Conservation (phyloP, 1,140 invertebrate species). For the Macrobrachium rosenbergii region DNA sequence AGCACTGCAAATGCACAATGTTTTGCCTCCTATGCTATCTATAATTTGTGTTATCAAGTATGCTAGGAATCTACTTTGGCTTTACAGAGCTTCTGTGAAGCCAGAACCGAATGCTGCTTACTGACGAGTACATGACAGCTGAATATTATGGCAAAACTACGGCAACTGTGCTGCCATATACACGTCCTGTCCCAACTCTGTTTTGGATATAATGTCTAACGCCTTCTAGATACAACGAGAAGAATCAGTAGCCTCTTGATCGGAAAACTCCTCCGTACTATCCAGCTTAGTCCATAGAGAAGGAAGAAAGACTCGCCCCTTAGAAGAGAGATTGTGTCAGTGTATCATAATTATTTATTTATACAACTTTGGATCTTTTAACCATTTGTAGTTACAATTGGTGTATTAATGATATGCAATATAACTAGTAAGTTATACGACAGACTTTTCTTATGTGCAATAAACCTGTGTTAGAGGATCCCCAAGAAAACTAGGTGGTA, state of each 20-base stretch:
- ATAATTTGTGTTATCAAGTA: not conserved
- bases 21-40: not conserved
- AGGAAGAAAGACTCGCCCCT: too few relatives aligned
- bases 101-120: slow-evolving; percentile 18
- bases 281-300: too few relatives aligned
- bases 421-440: too few relatives aligned
- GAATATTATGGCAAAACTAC: slow-evolving; percentile 43
- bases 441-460: too few relatives aligned
- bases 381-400: too few relatives aligned
- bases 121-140: slow-evolving; percentile 41
- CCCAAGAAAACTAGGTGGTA: too few relatives aligned
- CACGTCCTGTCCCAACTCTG: slow-evolving; percentile 29
- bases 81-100: slow-evolving; percentile 19
- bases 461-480: too few relatives aligned
- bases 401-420: too few relatives aligned
- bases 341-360: too few relatives aligned
- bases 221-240: not conserved
- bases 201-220: slow-evolving; percentile 27
- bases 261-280: not conserved
- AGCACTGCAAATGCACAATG: not conserved
- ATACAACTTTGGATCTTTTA: too few relatives aligned
- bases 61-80: not conserved
- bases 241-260: not conserved
- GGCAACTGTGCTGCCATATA: slow-evolving; percentile 35
- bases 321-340: too few relatives aligned